phyloP scores from a whole-genome alignment of 2,113 vertebrate genomes.

The Pterophyllum scalare region DNA sequence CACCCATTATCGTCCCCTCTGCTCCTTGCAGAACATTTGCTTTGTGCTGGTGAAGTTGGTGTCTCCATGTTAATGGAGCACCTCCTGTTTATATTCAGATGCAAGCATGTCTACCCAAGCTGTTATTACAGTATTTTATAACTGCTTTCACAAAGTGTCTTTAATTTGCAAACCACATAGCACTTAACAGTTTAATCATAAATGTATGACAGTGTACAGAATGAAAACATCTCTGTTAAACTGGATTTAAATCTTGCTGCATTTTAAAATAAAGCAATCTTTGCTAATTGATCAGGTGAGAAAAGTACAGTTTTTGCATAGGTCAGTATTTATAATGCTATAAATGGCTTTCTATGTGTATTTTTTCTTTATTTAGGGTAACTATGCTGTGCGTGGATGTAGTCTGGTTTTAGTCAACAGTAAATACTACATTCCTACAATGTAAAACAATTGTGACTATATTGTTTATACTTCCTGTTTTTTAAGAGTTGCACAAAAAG shows the following conservation, averaged over 20 bases:
- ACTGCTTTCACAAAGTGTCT: slow-evolving; percentile 1
- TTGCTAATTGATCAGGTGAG: not conserved
- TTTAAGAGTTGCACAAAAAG: not conserved
- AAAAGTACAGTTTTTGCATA: not conserved
- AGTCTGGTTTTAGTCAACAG: not conserved
- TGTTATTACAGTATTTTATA: not conserved
- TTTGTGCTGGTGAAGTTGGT: not conserved
- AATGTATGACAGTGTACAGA: not conserved
- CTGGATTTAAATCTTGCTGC: not conserved
- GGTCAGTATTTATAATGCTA: not conserved
- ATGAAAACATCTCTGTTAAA: not conserved
- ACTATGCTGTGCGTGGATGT: not conserved
- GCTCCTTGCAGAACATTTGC: not conserved
- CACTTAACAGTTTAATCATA: not conserved
- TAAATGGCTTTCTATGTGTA: not conserved
- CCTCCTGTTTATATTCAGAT: not conserved
- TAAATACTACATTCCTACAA: not conserved
- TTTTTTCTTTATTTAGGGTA: not conserved
- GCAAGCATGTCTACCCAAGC: not conserved
- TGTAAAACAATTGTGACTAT: not conserved
- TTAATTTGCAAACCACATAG: not conserved
- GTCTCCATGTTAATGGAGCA: not conserved
- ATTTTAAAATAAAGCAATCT: slow-evolving; percentile 8
- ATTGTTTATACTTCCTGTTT: not conserved
- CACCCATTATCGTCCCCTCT: not conserved